Evolutionary conservation across 2,888 invertebrate species (phyloP), one percentile per base, ranked within the genome.

Genomic region (Galerucella calmariensis): DNA sequence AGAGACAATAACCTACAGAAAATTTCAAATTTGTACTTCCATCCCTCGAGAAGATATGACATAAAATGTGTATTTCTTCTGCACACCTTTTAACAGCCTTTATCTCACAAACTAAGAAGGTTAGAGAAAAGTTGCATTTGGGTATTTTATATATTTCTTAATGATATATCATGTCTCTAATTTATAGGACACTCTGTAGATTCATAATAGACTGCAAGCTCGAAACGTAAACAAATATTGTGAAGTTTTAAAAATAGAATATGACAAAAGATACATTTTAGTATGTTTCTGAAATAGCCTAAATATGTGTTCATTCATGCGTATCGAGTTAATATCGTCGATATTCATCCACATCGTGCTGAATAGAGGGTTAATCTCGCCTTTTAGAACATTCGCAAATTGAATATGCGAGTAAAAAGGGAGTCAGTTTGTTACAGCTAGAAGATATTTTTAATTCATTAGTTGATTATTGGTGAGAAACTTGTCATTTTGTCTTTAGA

Each of bases 281-380:
- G 41, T 46, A 35, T 70, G 53, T 51, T 14, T 53, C 58, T 71
- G 44, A 71, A 71, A 71, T 71, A 71, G 71, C 71, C 71, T 68
- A 66, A 73, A 73, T 68, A 41, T 65, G 73, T 65, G 73, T 16
- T 73, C 73, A 73, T 53, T 68, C 73, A 73, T 73, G 73, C 67
- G 58, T 46, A 65, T 53, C 67, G 51, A 67, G 53, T 67, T 72
- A 56, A 67, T 73, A 68, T 68, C 67, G 72, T n/a, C 53, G 59
- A 68, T 68, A 71, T 65, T 63, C 61, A 62, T 63, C 63, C 70
- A 63, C 51, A 27, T 70, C 14, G 63, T 65, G 70, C 44, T 70
- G 70, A 70, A 65, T 65, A 46, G 65, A 65, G 71, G 51, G 65
- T 71, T 65, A 71, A 71, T 71, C 58, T 46, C 44, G 61, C 62